These are phyloP conservation scores for Phymastichus coffea DNA, from an alignment of 1,140 invertebrate species.

Conservation along the genomic window DNA sequence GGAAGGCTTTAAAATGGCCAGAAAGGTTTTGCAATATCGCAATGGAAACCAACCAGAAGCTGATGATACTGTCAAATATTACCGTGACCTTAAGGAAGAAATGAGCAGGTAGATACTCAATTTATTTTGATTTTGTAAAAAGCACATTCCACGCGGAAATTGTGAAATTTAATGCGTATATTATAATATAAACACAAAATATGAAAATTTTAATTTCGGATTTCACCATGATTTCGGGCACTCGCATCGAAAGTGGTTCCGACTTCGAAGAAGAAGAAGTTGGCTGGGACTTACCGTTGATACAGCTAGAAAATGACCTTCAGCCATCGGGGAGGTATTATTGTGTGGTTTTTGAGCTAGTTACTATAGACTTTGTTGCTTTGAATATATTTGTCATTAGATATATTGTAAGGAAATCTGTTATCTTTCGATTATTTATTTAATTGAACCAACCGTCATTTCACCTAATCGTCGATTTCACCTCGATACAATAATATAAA, in stretches of 20 bases:
- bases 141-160: not conserved
- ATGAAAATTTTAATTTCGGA: conserved; percentile 42
- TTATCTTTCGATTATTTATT: too few species aligned
- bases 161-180: conserved; percentile 1
- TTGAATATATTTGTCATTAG: too few species aligned
- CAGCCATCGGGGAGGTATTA: conserved; percentile 52
- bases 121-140: not conserved
- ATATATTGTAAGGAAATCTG: too few species aligned
- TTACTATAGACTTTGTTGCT: conserved; percentile 16
- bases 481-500: too few species aligned
- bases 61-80: conserved; percentile 55
- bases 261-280: conserved; percentile 57
- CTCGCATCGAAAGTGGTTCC: conserved; percentile 56
- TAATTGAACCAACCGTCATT: too few species aligned
- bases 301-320: conserved; percentile 59
- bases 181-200: conserved; percentile 11
- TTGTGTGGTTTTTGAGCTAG: conserved; percentile 17
- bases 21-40: conserved; percentile 53
- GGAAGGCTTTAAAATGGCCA: conserved; percentile 62
- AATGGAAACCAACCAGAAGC: conserved; percentile 48
- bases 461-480: too few species aligned
- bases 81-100: conserved; percentile 56
- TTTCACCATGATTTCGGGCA: conserved; percentile 52
- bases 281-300: conserved; percentile 59
- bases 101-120: conserved; percentile 57